These are phyloP conservation scores for Phoxinus phoxinus DNA, from an alignment of 2,113 vertebrate species.

Conservation along the genomic window DNA sequence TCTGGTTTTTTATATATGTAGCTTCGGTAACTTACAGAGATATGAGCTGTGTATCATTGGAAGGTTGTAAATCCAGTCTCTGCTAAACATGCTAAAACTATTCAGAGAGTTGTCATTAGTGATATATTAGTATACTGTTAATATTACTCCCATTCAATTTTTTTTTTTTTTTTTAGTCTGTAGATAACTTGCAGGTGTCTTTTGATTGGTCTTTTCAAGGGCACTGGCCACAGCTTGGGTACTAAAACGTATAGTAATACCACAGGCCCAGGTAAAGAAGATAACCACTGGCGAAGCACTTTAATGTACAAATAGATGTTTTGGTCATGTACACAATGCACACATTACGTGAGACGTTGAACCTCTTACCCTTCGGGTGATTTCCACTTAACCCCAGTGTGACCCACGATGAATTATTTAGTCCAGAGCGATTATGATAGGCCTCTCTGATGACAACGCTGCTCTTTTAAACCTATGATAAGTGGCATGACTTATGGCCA, in stretches of 20 bases:
- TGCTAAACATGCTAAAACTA: neutral
- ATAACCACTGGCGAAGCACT: slow-evolving; percentile 27
- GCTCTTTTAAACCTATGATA: slow-evolving; percentile 58
- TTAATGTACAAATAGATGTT: slow-evolving; percentile 27
- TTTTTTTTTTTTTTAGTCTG: too few species aligned
- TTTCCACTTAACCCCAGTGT: slow-evolving; percentile 51
- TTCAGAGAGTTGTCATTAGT: neutral
- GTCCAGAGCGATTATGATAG: slow-evolving; percentile 49
- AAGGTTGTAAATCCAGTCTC: too few species aligned
- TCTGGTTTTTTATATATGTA: too few species aligned
- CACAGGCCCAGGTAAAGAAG: slow-evolving; percentile 1
- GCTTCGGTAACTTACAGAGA: too few species aligned
- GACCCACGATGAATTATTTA: slow-evolving; percentile 58
- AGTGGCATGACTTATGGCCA: slow-evolving; percentile 48
- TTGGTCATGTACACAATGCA: slow-evolving; percentile 29
- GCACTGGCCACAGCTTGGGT: neutral
- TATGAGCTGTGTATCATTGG: too few species aligned
- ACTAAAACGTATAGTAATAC: neutral
- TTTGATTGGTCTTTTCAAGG: neutral
- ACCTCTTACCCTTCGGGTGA: slow-evolving; percentile 33
- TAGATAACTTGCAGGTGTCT: neutral
- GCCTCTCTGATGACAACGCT: slow-evolving; percentile 55
- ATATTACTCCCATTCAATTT: neutral
- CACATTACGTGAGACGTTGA: slow-evolving; percentile 5
- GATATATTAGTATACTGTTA: neutral